Evolutionary conservation across 2,113 vertebrate species (phyloP), one percentile per base, ranked within the genome.

Genomic region (Poeciliopsis occidentalis): DNA sequence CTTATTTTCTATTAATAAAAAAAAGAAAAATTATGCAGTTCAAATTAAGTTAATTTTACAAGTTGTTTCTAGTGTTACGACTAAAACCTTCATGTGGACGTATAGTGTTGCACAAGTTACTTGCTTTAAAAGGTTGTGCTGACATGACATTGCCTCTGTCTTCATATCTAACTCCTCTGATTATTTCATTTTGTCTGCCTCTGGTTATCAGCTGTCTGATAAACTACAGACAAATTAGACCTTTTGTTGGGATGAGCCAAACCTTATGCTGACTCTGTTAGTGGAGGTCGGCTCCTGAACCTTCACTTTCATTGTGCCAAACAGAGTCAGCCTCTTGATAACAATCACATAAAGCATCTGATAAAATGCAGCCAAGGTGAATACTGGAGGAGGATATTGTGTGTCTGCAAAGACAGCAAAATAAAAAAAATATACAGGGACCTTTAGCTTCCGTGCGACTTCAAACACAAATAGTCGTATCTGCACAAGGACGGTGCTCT

Each of bases 361-460:
- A 87, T 87, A 70, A 88, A 86, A 61, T 78, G 72, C 63, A 75
- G 75, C 70, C 75, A 81, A 88, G 82, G 84, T 88, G 82, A 86
- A 84, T 85, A 79, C 85, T 64, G 62, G 39, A 62, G 77, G 68
- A 84, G 78, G 85, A 37, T 64, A 80, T 69, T 75, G 74, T 68
- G 41, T 32, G 44, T 57, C 51, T 57, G 51, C 44, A 72, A 31
- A 11, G 37, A 57, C 13, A 17, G 10, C 67, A 22, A 64, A 19
- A 71, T 17, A 67, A 24, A 37, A 24, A 37, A 5, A 32, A 72
- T 17, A 39, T 26, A 57, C 29, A 62, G 32, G 12, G n/a, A 41
- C 64, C n/a, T 44, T 67, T 44, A 29, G 27, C 37, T 27, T 26
- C 8, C 17, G 1, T 57, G 3, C 31, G 15, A n/a, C 24, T 13